A percentile compares a stretch with the other conserved stretches of the same genome.
Conservation (phyloP, 1,140 invertebrate genomes). For the Reticulitermes speratus region DNA sequence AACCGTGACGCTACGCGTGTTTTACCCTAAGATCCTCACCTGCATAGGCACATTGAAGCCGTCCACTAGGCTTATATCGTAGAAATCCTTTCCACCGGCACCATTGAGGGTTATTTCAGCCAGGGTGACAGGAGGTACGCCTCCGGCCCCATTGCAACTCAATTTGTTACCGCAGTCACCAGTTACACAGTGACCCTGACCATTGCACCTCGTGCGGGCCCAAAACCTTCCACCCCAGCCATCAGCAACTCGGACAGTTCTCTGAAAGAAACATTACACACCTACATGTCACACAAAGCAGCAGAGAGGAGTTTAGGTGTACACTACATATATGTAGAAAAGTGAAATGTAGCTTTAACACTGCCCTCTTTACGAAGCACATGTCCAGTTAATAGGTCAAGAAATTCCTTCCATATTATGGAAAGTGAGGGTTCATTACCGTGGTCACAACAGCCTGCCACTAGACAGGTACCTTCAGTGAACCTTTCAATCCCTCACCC, state of each 20-base stretch:
- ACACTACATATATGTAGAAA: too few species aligned
- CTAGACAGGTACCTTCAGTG: too few species aligned
- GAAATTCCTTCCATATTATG: too few species aligned
- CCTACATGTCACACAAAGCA: too few species aligned
- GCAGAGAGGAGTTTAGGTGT: too few species aligned
- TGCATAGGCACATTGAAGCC: constrained; percentile 45
- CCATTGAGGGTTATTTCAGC: constrained; percentile 50
- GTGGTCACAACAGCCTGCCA: too few species aligned
- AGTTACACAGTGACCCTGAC: constrained; percentile 44
- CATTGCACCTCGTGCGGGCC: constrained; percentile 48
- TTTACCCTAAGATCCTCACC: background rate
- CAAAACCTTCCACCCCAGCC: constrained; percentile 48
- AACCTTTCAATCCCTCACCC: too few species aligned
- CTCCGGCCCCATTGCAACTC: constrained; percentile 47
- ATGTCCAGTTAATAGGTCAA: too few species aligned
- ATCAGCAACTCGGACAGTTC: constrained; percentile 32
- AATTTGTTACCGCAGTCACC: constrained; percentile 48
- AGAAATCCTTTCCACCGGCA: constrained; percentile 45
- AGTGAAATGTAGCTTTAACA: too few species aligned
- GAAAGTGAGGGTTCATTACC: too few species aligned
- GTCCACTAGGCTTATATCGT: constrained; percentile 51
- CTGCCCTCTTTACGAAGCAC: too few species aligned
- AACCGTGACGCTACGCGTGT: too few species aligned
- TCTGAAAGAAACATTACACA: background rate
- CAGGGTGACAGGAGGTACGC: constrained; percentile 49